These are phyloP conservation scores for Elanus axillaris DNA, from an alignment of 2,113 vertebrate species.

Conservation along the genomic window DNA sequence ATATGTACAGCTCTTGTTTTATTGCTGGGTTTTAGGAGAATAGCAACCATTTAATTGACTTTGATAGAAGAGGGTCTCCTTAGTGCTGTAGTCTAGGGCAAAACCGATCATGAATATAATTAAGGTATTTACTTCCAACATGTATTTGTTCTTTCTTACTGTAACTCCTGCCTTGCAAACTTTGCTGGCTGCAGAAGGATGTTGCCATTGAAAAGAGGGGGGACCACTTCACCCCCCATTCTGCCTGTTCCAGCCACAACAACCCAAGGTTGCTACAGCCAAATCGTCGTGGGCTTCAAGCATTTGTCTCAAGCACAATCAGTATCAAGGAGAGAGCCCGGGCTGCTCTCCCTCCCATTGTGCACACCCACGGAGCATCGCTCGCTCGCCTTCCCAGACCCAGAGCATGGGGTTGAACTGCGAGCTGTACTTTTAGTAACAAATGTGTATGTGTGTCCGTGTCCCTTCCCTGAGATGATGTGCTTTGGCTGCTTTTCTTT, in stretches of 20 bases:
- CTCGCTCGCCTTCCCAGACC: background rate
- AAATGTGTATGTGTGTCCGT: too few relatives aligned
- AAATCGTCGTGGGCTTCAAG: fast-evolving
- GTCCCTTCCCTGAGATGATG: fast-evolving
- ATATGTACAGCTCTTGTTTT: constrained; percentile 16
- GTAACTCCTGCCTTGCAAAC: background rate
- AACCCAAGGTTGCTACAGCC: background rate
- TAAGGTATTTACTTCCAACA: background rate
- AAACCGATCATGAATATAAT: background rate
- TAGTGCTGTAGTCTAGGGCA: background rate
- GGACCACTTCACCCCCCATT: fast-evolving
- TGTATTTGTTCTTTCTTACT: background rate
- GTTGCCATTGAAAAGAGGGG: background rate
- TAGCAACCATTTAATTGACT: constrained; percentile 47
- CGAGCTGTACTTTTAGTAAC: background rate
- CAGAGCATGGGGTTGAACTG: background rate
- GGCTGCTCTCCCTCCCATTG: background rate
- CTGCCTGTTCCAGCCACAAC: background rate
- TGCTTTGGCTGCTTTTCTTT: background rate
- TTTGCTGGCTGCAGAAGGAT: background rate
- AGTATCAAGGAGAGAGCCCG: fast-evolving
- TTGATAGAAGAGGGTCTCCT: constrained; percentile 41
- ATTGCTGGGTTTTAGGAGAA: background rate
- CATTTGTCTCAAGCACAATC: fast-evolving
- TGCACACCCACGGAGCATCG: background rate